Evolutionary conservation across 2,888 invertebrate genomes (phyloP), one percentile per base, ranked within the genome.

Genomic region (Tetragonisca angustula): DNA sequence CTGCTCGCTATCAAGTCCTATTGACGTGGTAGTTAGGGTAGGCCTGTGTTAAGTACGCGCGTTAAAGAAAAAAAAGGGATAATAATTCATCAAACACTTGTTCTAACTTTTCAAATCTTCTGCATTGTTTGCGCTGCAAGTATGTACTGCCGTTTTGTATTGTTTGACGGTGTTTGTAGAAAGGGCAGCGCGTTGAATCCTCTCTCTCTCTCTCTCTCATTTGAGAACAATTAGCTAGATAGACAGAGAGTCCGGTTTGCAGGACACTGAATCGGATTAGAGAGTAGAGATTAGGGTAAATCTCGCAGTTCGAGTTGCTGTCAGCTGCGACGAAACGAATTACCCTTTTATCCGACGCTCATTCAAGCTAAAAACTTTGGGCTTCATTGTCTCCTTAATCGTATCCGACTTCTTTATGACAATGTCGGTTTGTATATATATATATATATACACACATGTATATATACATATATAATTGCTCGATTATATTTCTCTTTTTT

Each of bases 331-430:
- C 54, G 43, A 19, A 79, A 43, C 56, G 17, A 36, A 50, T 68
- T 64, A 50, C 62, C 68, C 19, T 73, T 73, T 69, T 64, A 36
- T 69, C 56, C 68, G 68, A 43, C 43, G 68, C 54, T 75, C 73
- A 52, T 65, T 52, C 24, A 79, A 73, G 62, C 9, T 70, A 70
- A 56, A 27, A 24, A 6, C 49, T 36, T 64, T 15, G 17, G 49
- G 36, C 67, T 68, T 54, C 65, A 43, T 59, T 75, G 56, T 75
- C 69, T 49, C 54, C 50, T 65, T 64, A 64, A 79, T 79, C 52
- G 64, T 72, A 74, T 56, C 83, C 71, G 56, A 81, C 36, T 68
- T 62, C 64, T 76, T 76, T 76, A 68, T 71, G 75, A 79, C 59
- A 74, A 62, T 75, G 65, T 73, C 61, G 49, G 52, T 74, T 69